Evolutionary conservation across 2,797 vertebrate genomes (phyloP).

Genomic region (Semotilus atromaculatus): DNA sequence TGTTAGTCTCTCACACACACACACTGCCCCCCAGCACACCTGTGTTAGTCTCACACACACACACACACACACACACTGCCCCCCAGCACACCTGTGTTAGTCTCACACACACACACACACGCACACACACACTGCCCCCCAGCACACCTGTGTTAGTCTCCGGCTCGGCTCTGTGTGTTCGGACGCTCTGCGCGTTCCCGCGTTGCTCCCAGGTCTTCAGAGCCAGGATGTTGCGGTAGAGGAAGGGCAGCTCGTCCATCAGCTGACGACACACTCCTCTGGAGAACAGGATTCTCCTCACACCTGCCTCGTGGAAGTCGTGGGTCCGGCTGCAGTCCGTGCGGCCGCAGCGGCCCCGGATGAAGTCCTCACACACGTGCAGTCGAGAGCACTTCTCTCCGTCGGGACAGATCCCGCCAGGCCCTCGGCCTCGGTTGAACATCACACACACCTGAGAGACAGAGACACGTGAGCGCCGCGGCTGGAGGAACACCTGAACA

Average conservation of each 20-base stretch:
- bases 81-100: too few relatives aligned
- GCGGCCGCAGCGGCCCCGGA: conserved; percentile 50
- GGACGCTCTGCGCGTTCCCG: not conserved
- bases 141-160: not conserved
- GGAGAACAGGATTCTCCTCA: conserved; percentile 3
- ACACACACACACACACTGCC: too few relatives aligned
- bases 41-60: too few relatives aligned
- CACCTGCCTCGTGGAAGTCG: conserved; percentile 57
- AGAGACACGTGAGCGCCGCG: too few relatives aligned
- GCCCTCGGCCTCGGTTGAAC: conserved; percentile 55
- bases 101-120: too few relatives aligned
- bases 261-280: conserved; percentile 49
- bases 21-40: too few relatives aligned
- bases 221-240: conserved; percentile 61
- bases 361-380: conserved; percentile 58
- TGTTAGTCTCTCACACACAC: too few relatives aligned
- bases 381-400: conserved; percentile 52
- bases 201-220: not conserved
- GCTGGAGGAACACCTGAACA: too few relatives aligned
- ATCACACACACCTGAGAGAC: conserved; percentile 49
- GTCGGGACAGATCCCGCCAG: conserved; percentile 54
- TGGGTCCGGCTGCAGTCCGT: conserved; percentile 54
- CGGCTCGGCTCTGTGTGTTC: not conserved
- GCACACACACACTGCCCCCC: too few relatives aligned
- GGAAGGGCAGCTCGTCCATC: conserved; percentile 33